These are phyloP conservation scores for Isoperla grammatica DNA, from an alignment of 2,888 invertebrate species.

Conservation along the genomic window DNA sequence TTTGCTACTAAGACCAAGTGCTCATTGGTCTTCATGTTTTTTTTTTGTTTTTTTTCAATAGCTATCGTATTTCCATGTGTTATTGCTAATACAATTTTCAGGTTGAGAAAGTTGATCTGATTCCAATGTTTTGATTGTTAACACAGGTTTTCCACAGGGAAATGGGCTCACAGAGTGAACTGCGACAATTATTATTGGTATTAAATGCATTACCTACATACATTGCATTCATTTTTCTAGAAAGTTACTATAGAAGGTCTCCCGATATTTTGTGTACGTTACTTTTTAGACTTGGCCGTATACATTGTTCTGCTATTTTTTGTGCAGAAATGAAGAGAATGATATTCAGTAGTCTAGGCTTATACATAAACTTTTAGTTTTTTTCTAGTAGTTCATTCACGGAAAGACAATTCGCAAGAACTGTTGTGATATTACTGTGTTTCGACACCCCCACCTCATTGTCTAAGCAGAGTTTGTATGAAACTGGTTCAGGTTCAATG, in stretches of 20 bases:
- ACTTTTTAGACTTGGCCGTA: neutral
- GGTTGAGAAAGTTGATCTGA: constrained; percentile 6
- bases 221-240: neutral
- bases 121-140: constrained; percentile 16
- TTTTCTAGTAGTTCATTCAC: too few relatives aligned
- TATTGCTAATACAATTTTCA: constrained; percentile 2
- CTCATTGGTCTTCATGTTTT: too few relatives aligned
- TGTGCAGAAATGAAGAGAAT: neutral
- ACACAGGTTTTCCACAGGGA: constrained; percentile 32
- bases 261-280: neutral
- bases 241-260: neutral
- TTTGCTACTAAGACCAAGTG: too few relatives aligned
- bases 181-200: constrained; percentile 31
- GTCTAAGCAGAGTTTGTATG: too few relatives aligned
- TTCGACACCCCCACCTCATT: too few relatives aligned
- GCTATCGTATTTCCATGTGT: too few relatives aligned
- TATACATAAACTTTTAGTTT: too few relatives aligned
- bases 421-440: neutral
- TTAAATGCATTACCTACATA: constrained; percentile 22
- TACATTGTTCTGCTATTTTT: constrained; percentile 1
- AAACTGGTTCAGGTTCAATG: too few relatives aligned
- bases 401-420: too few relatives aligned
- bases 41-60: too few relatives aligned
- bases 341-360: too few relatives aligned
- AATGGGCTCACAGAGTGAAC: constrained; percentile 30